phyloP scores from a whole-genome alignment of 2,888 invertebrate species.

The Drosophila borealis region DNA sequence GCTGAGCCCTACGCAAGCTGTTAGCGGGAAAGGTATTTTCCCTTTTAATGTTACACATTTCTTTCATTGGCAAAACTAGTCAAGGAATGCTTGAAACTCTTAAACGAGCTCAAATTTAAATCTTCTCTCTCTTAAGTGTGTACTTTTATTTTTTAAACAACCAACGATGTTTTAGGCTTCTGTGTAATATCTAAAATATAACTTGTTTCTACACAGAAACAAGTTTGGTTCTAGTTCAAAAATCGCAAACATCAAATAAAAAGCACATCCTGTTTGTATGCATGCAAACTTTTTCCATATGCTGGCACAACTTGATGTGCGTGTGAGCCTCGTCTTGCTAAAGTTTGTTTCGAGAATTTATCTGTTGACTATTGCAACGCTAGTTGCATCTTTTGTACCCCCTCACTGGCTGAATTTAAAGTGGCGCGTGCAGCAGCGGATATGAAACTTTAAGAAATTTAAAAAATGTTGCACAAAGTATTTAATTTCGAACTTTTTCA shows the following conservation, averaged over 20 bases:
- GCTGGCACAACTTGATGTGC: neutral
- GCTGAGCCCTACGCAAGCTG: slow-evolving; percentile 11
- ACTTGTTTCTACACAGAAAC: too few species aligned
- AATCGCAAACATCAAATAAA: neutral
- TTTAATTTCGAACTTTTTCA: slow-evolving; percentile 12
- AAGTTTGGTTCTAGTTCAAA: neutral
- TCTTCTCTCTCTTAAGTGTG: too few species aligned
- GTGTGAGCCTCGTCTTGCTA: neutral
- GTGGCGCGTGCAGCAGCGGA: slow-evolving; percentile 1
- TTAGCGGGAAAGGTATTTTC: slow-evolving; percentile 12
- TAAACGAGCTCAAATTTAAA: too few species aligned
- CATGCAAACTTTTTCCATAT: slow-evolving; percentile 3
- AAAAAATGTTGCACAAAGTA: neutral
- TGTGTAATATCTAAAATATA: too few species aligned
- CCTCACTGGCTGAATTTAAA: slow-evolving; percentile 32
- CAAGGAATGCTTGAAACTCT: neutral
- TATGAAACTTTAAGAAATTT: neutral
- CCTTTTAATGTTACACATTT: neutral
- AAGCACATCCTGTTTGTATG: neutral
- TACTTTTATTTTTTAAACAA: too few species aligned
- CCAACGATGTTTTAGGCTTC: too few species aligned
- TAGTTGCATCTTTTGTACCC: slow-evolving; percentile 13
- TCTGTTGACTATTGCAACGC: neutral
- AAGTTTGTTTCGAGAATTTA: slow-evolving; percentile 8
- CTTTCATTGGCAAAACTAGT: neutral